A percentile compares a stretch with the other conserved stretches of the same genome.
Evolutionary conservation across 2,888 invertebrate genomes (phyloP).

Genomic region (Baronia brevicornis): DNA sequence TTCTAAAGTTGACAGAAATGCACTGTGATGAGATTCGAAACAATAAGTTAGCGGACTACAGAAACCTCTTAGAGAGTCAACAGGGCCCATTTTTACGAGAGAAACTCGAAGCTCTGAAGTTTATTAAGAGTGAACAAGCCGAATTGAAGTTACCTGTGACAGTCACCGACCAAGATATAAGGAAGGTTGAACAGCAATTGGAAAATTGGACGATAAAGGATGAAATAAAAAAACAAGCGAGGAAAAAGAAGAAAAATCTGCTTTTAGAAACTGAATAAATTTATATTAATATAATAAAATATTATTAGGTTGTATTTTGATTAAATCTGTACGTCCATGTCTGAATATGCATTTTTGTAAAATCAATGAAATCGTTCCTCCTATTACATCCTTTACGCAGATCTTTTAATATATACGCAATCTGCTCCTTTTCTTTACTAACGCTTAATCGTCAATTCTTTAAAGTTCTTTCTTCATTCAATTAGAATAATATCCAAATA

Average conservation of each 20-base stretch:
- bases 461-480: no score
- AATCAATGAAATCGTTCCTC: neutral
- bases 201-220: conserved; percentile 63
- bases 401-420: conserved; percentile 1
- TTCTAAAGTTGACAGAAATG: conserved; percentile 81
- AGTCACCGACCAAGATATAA: conserved; percentile 81
- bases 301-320: conserved; percentile 15
- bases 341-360: conserved; percentile 7
- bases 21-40: conserved; percentile 82
- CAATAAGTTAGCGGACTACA: conserved; percentile 79
- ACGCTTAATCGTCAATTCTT: no score
- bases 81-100: conserved; percentile 83
- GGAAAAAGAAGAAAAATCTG: conserved; percentile 51
- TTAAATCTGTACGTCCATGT: conserved; percentile 2
- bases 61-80: conserved; percentile 79
- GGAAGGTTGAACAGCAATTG: conserved; percentile 71
- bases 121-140: conserved; percentile 84
- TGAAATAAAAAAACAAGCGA: conserved; percentile 51
- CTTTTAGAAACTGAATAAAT: conserved; percentile 29
- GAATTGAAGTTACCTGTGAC: conserved; percentile 79
- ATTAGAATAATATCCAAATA: no score
- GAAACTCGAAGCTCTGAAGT: conserved; percentile 81
- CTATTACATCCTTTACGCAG: conserved; percentile 10
- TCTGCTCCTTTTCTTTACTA: no score
- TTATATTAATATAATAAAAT: conserved; percentile 22